Evolutionary conservation across 2,888 invertebrate genomes (phyloP).

Genomic region (Phengaris alcon): DNA sequence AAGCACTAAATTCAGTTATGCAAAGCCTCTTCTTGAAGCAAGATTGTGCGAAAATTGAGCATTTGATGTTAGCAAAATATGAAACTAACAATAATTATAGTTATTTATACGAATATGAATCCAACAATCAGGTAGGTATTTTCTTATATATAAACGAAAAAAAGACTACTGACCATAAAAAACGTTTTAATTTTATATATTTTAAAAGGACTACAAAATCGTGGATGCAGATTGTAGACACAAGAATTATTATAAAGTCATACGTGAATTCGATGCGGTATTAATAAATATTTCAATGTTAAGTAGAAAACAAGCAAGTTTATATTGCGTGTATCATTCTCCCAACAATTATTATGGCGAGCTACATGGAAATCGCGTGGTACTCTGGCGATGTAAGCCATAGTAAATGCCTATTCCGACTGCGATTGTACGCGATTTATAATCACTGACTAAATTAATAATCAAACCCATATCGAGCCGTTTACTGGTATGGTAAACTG

Average conservation of each 20-base stretch:
- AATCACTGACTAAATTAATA: slow-evolving; percentile 14
- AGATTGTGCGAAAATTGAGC: too few relatives aligned
- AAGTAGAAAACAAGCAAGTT: slow-evolving; percentile 41
- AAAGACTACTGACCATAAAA: too few relatives aligned
- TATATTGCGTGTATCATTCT: slow-evolving; percentile 73
- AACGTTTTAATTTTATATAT: neutral
- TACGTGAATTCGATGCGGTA: slow-evolving; percentile 16
- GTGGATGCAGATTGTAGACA: neutral
- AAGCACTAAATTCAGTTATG: too few relatives aligned
- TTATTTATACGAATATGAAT: too few relatives aligned
- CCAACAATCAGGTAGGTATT: neutral
- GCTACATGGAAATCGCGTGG: slow-evolving; percentile 72
- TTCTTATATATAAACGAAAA: neutral
- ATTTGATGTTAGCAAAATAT: too few relatives aligned
- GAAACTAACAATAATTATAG: too few relatives aligned
- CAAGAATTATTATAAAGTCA: neutral
- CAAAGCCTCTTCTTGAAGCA: too few relatives aligned
- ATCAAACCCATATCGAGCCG: neutral
- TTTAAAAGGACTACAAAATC: neutral
- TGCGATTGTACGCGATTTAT: slow-evolving; percentile 24
- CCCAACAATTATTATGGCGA: slow-evolving; percentile 65
- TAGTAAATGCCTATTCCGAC: slow-evolving; percentile 31
- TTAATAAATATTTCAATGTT: slow-evolving; percentile 48
- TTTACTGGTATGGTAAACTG: neutral
- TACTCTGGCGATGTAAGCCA: slow-evolving; percentile 43